Percentiles rank a stretch among this genome's conserved stretches.
Conservation (phyloP, 2,113 vertebrate species). For the Kryptolebias marmoratus region DNA sequence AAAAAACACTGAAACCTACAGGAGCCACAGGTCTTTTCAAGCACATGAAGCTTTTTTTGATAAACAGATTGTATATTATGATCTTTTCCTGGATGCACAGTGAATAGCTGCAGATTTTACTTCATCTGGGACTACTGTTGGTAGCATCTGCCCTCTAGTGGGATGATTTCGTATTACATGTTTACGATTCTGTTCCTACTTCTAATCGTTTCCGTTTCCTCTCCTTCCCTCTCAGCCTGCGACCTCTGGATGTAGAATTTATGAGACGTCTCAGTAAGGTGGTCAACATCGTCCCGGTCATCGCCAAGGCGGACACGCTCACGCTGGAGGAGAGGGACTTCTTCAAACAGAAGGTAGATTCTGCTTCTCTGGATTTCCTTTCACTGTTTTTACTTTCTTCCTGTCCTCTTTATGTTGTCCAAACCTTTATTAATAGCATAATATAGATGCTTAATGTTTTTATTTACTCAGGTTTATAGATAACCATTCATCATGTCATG, state of each 20-base stretch:
- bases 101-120: background rate
- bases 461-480: conserved; percentile 5
- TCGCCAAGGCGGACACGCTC: conserved; percentile 95
- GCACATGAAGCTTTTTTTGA: conserved; percentile 8
- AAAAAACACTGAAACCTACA: conserved; percentile 2
- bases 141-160: conserved; percentile 61
- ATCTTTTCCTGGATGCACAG: conserved; percentile 1
- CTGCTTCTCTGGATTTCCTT: background rate
- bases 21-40: background rate
- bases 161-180: background rate
- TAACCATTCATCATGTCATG: conserved; percentile 4
- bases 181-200: background rate
- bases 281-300: conserved; percentile 97
- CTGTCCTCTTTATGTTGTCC: background rate
- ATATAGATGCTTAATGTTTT: background rate
- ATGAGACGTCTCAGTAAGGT: conserved; percentile 99
- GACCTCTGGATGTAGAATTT: conserved; percentile 97
- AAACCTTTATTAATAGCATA: too few relatives aligned
- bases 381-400: background rate
- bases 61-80: background rate
- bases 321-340: conserved; percentile 97
- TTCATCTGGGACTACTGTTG: background rate
- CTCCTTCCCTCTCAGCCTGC: conserved; percentile 79
- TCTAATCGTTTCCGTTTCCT: background rate
- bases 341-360: conserved; percentile 92